Evolutionary conservation across 2,797 vertebrate genomes (phyloP).

Genomic region (Scomberomorus guttatus): DNA sequence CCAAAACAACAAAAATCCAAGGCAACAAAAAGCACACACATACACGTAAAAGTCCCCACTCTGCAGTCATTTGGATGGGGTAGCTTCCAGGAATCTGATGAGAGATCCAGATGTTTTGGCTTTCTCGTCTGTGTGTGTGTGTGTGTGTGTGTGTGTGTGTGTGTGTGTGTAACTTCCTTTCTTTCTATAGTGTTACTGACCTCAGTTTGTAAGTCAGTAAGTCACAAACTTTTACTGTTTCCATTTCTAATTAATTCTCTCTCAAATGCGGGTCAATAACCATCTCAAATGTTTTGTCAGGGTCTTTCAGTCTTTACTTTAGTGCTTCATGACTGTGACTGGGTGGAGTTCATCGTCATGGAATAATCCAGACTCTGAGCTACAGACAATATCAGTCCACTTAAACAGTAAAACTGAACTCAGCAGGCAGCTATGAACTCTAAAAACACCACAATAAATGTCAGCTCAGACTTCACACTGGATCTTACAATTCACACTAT

Average conservation of each 20-base stretch:
- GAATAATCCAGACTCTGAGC: slow-evolving; percentile 11
- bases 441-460: slow-evolving; percentile 9
- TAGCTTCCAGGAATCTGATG: slow-evolving; percentile 61
- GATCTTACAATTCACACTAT: too few species aligned
- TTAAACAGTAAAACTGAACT: slow-evolving; percentile 21
- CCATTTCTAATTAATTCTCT: neutral
- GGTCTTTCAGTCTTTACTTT: neutral
- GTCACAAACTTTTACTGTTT: too few species aligned
- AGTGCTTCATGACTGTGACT: neutral
- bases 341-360: slow-evolving; percentile 16
- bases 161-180: neutral
- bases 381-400: neutral
- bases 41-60: neutral
- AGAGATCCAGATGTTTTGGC: slow-evolving; percentile 78
- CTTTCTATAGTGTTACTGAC: too few species aligned
- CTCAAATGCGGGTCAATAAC: slow-evolving; percentile 8
- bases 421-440: neutral
- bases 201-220: too few species aligned
- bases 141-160: slow-evolving; percentile 13
- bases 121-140: slow-evolving; percentile 3
- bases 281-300: neutral
- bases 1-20: too few species aligned
- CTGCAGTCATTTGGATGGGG: slow-evolving; percentile 10
- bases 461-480: slow-evolving; percentile 6
- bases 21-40: too few species aligned